Base-by-base conservation (phyloP, 2,888 invertebrate genomes). In the Leptodirus hochenwartii region DNA sequence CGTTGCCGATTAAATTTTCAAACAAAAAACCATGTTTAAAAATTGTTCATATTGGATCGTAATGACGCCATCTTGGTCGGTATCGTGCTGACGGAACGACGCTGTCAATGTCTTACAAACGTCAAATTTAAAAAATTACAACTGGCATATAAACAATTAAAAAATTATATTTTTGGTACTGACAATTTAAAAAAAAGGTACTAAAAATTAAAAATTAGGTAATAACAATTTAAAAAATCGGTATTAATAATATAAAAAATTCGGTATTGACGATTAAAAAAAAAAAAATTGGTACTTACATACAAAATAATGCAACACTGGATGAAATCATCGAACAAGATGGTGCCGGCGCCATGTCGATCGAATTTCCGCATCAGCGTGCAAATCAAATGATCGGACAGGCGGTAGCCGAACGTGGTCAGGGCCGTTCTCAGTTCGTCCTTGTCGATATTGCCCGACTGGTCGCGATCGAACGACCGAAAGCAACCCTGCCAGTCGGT, bases 401-500 rank as follows among this genome's bases (percentile, higher is more conserved):
- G 58, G 20, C 79, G 62, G 51, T 85, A 85, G 23, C 91, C 93
- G 57, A 96, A 96, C 9, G 82, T 73, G 2, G 72, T 74, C 1
- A 98, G 61, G 0, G 96, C 96, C 37, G 72, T 79, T 54, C 78
- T 79, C n/a, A 98, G 54, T 58, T 98, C 96, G 30, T 69, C 58
- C 42, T 67, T 73, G 56, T 95, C 93, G 41, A 98, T 96, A 45
- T 84, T 84, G 14, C 96, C 82, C 3, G 82, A 82, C 47, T 75
- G 81, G 49, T 98, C 95, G 24, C 77, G 62, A 52, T 98, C 98
- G 51, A 91, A 96, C 1, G 82, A 77, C 24, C 82, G 69, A 55
- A 98, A 98, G 51, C 90, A 91, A 46, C 73, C 78, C 50, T 95
- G 90, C 96, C 96, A 98, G 47, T 96, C 95, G 4, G 84, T 87